phyloP scores from a whole-genome alignment of 2,113 vertebrate species.

The Heloderma charlesbogerti region DNA sequence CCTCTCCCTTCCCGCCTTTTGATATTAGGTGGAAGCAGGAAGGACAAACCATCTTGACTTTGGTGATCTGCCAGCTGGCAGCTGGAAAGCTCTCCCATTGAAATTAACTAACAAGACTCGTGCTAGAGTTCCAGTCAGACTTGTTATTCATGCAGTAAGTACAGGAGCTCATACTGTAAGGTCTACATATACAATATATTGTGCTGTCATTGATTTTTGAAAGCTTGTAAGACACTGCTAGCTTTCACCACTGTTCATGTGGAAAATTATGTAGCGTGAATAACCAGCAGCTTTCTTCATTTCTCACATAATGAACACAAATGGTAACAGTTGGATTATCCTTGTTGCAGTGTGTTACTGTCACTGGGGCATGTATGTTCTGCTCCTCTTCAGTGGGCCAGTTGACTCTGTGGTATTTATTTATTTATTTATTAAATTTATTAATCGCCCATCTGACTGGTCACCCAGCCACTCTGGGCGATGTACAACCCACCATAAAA shows the following conservation, averaged over 20 bases:
- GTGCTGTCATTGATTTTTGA: neutral
- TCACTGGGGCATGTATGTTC: neutral
- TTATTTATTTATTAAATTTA: no score
- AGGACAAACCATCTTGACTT: constrained; percentile 87
- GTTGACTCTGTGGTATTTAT: neutral
- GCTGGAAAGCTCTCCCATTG: constrained; percentile 88
- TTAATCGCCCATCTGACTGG: no score
- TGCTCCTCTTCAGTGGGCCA: neutral
- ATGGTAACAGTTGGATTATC: neutral
- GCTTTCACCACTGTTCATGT: neutral
- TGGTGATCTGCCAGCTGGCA: constrained; percentile 88
- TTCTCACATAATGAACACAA: neutral
- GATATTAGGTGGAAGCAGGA: constrained; percentile 83
- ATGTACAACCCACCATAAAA: no score
- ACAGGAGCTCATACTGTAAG: neutral
- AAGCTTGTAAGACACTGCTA: neutral
- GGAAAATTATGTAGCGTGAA: neutral
- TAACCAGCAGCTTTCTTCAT: neutral
- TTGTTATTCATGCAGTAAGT: constrained; percentile 95
- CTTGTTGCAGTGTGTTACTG: neutral
- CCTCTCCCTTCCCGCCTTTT: constrained; percentile 22
- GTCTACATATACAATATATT: neutral
- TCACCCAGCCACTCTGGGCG: no score
- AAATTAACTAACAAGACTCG: constrained; percentile 89
- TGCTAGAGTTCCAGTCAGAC: constrained; percentile 89